Percentiles rank a stretch among this genome's conserved stretches.
phyloP scores from a whole-genome alignment of 2,113 vertebrate species.

The Fregetta grallaria region DNA sequence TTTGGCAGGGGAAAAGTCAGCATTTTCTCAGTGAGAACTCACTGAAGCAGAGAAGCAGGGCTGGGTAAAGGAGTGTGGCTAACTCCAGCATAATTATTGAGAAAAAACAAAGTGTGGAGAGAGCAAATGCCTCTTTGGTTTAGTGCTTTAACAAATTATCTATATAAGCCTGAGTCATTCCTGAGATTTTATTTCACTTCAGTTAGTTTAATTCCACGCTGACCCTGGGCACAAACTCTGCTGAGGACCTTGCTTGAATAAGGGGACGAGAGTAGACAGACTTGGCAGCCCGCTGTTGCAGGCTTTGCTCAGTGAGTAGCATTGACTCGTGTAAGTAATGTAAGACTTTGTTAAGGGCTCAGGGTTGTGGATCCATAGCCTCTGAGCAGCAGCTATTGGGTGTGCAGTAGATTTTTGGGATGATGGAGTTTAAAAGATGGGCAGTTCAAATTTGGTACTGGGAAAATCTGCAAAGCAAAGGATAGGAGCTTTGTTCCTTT shows the following conservation, averaged over 20 bases:
- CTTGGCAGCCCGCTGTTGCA: not conserved
- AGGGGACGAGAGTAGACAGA: not conserved
- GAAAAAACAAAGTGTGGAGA: not conserved
- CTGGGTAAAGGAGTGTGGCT: not conserved
- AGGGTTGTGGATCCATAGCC: not conserved
- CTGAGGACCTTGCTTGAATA: not conserved
- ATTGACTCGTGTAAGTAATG: not conserved
- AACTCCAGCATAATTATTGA: not conserved
- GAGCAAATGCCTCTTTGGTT: not conserved
- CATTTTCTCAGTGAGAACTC: not conserved
- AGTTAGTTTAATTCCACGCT: not conserved
- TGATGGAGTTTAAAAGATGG: not conserved
- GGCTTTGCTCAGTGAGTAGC: not conserved
- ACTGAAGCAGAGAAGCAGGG: not conserved
- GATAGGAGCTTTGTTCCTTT: not conserved
- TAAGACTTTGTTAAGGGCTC: not conserved
- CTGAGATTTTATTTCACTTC: not conserved
- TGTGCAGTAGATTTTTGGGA: not conserved
- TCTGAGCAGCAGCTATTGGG: not conserved
- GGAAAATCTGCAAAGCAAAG: not conserved
- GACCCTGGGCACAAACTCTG: not conserved
- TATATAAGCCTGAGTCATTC: not conserved
- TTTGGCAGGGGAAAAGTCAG: not conserved
- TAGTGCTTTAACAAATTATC: not conserved
- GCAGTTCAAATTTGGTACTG: not conserved